Conservation (phyloP, 1,140 invertebrate genomes). For the Drosophila pachea region DNA sequence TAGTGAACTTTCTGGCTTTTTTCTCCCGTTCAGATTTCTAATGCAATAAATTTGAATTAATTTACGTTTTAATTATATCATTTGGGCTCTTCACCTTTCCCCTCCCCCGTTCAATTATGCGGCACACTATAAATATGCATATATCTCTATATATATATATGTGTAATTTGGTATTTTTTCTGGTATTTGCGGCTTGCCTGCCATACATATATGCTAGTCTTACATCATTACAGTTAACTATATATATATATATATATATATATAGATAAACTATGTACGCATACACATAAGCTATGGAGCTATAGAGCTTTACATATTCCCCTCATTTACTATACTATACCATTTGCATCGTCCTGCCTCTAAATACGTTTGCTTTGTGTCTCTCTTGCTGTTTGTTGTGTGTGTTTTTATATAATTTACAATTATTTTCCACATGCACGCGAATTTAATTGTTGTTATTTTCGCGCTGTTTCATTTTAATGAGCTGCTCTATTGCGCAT, state of each 20-base stretch:
- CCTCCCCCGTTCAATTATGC: constrained; percentile 51
- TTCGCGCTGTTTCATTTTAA: constrained; percentile 61
- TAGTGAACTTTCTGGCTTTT: constrained; percentile 31
- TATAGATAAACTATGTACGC: constrained; percentile 30
- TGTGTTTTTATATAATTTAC: constrained; percentile 62
- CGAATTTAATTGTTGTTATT: constrained; percentile 63
- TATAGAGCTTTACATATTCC: constrained; percentile 60
- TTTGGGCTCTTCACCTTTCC: constrained; percentile 12
- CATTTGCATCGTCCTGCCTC: constrained; percentile 41
- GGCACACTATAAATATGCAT: constrained; percentile 59
- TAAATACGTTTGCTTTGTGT: constrained; percentile 40
- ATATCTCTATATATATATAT: constrained; percentile 39
- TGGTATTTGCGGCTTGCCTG: constrained; percentile 26
- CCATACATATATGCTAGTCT: constrained; percentile 57
- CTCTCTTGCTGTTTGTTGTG: constrained; percentile 5
- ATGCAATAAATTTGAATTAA: constrained; percentile 57
- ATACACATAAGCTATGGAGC: constrained; percentile 54
- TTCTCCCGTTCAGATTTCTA: constrained; percentile 49
- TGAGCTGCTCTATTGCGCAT: constrained; percentile 40
- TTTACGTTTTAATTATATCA: constrained; percentile 54
- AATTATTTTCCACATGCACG: constrained; percentile 56
- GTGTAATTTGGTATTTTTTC: constrained; percentile 44
- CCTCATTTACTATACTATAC: constrained; percentile 32
- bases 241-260: constrained; percentile 28
- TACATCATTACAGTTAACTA: constrained; percentile 66